Evolutionary conservation across 2,888 invertebrate genomes (phyloP).

Genomic region (Ecliptopera silaceata): DNA sequence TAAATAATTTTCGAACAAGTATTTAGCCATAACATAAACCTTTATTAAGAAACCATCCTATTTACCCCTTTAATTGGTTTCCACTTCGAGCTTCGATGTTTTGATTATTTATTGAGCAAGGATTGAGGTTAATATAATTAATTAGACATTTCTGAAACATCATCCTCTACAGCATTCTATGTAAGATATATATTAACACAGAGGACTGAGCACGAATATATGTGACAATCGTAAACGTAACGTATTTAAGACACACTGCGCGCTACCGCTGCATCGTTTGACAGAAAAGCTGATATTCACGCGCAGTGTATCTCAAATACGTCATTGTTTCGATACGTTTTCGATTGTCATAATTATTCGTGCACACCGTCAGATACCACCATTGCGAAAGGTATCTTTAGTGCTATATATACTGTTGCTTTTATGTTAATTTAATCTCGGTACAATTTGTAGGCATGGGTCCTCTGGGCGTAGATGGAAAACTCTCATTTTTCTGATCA

Average conservation of each 20-base stretch:
- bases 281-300: too few relatives aligned
- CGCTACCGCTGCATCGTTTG: too few relatives aligned
- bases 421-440: conserved; percentile 16
- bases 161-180: conserved; percentile 6
- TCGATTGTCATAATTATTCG: too few relatives aligned
- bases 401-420: background rate
- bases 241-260: too few relatives aligned
- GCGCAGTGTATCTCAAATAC: too few relatives aligned
- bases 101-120: conserved; percentile 9
- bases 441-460: conserved; percentile 20
- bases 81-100: background rate
- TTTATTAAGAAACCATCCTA: background rate
- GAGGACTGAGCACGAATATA: too few relatives aligned
- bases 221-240: too few relatives aligned
- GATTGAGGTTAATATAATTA: conserved; percentile 13
- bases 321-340: too few relatives aligned
- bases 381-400: conserved; percentile 2
- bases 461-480: conserved; percentile 12
- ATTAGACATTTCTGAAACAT: conserved; percentile 14
- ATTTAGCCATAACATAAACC: too few relatives aligned
- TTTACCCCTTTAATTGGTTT: background rate
- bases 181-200: background rate
- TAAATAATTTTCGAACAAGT: too few relatives aligned
- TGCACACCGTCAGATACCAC: too few relatives aligned
- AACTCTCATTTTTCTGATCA: conserved; percentile 4